Evolutionary conservation across 2,113 vertebrate species (phyloP), one percentile per base, ranked within the genome.

Genomic region (Tretioscincus oriximinensis): DNA sequence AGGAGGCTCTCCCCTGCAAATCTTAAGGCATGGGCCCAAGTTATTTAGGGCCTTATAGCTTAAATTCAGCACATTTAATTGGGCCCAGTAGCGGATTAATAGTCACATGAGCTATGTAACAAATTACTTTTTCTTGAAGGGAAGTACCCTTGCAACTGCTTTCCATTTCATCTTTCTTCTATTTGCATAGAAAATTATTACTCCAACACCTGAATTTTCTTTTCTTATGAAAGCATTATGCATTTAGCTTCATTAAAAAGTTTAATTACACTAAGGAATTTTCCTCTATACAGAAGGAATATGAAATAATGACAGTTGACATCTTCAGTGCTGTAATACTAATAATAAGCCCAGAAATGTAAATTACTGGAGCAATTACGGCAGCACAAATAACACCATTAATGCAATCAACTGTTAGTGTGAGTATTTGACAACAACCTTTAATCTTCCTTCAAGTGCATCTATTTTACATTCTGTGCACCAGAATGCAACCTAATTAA

Each of bases 361-460:
- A 89, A 89, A 88, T 78, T 82, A 85, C 60, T 76, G 65, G 11
- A 70, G 76, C 66, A 89, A 92, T 91, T 88, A 88, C 24, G 86
- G 61, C 22, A 88, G 81, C 49, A 90, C 29, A 89, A 93, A 90
- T 75, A 90, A 76, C 78, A 84, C 35, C 14, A 69, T 81, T 82
- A 84, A 77, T 81, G 49, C 71, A 90, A 85, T 86, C 81, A 92
- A 22, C 64, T 88, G 61, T 60, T 88, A 54, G 54, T 88, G 51
- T 54, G 82, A 49, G 79, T 89, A 91, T 86, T 75, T 91, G 66
- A 89, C 88, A 93, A 86, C 49, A 89, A 69, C 51, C 63, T 87
- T 89, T 87, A 85, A 88, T 91, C 81, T 90, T 49, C 31, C 35
- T 89, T 90, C 84, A 65, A 89, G 76, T 84, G 26, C 74, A 89